These are phyloP conservation scores for Solenodon paradoxus DNA, from an alignment of 2,113 vertebrate genomes.

Conservation along the genomic window DNA sequence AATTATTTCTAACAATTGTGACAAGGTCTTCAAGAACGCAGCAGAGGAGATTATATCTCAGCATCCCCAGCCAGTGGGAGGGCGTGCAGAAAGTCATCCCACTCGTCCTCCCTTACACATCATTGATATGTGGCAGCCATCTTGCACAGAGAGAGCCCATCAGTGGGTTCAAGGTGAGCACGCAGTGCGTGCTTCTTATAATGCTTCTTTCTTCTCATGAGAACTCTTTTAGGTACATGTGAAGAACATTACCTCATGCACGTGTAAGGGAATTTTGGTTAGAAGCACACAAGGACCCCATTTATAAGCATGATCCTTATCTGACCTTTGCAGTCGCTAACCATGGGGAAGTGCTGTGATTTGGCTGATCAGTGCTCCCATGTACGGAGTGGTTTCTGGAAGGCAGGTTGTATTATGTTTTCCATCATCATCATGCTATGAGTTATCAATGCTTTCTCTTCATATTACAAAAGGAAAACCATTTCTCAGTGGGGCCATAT, in stretches of 20 bases:
- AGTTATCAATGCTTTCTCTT: not conserved
- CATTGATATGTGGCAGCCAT: not conserved
- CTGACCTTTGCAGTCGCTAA: not conserved
- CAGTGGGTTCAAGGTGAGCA: not conserved
- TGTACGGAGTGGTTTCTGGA: not conserved
- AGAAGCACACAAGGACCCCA: not conserved
- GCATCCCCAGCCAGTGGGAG: too few relatives aligned
- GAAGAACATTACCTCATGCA: not conserved
- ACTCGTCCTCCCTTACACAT: not conserved
- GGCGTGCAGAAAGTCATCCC: not conserved
- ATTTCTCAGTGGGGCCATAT: not conserved
- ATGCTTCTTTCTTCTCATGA: not conserved
- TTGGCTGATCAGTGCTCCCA: too few relatives aligned
- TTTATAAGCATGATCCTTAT: not conserved
- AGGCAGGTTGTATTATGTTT: not conserved
- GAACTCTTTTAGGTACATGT: not conserved
- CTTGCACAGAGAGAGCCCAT: not conserved
- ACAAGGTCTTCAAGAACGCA: not conserved
- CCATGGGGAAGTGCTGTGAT: not conserved
- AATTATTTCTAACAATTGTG: not conserved
- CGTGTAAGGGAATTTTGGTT: not conserved
- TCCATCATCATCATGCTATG: not conserved
- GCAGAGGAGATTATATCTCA: not conserved
- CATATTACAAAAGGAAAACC: not conserved
- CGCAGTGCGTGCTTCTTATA: not conserved